Percentiles rank a stretch among this genome's conserved stretches.
phyloP scores from a whole-genome alignment of 2,797 vertebrate species.

The Notolepis coatsorum region DNA sequence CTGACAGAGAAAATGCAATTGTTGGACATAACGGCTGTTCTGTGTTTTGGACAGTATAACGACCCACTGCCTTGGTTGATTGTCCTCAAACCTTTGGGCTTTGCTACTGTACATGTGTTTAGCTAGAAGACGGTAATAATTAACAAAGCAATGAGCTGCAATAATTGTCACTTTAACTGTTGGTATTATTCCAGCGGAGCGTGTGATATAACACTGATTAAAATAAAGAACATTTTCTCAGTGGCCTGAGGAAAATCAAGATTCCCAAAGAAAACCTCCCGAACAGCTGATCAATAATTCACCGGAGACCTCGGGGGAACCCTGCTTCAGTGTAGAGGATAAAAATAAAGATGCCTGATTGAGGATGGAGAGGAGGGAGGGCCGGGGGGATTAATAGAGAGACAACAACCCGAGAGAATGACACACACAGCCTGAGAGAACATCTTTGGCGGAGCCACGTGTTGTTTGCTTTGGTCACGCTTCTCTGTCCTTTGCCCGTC shows the following conservation, averaged over 20 bases:
- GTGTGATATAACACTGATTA: too few species aligned
- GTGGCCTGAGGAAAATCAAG: not conserved
- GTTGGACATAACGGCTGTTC: too few species aligned
- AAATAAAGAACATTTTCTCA: too few species aligned
- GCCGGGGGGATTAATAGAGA: not conserved
- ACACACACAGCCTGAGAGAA: conserved; percentile 30
- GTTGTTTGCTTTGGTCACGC: conserved; percentile 68
- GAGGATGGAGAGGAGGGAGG: not conserved
- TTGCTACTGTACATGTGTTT: too few species aligned
- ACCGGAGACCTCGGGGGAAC: not conserved
- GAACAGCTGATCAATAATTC: conserved; percentile 32
- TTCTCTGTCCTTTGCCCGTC: conserved; percentile 77
- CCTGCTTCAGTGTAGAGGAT: not conserved
- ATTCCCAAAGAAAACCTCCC: not conserved
- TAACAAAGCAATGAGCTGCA: too few species aligned
- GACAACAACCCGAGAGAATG: conserved; percentile 25
- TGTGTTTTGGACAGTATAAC: too few species aligned
- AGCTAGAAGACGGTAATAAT: too few species aligned
- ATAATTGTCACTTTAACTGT: too few species aligned
- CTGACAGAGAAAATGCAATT: too few species aligned
- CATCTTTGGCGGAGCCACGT: conserved; percentile 56
- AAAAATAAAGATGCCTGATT: not conserved
- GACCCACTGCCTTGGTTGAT: too few species aligned
- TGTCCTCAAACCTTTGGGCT: too few species aligned
- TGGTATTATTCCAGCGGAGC: too few species aligned